Base-by-base conservation (phyloP, 2,113 vertebrate genomes). In the Oreocharis arfaki region DNA sequence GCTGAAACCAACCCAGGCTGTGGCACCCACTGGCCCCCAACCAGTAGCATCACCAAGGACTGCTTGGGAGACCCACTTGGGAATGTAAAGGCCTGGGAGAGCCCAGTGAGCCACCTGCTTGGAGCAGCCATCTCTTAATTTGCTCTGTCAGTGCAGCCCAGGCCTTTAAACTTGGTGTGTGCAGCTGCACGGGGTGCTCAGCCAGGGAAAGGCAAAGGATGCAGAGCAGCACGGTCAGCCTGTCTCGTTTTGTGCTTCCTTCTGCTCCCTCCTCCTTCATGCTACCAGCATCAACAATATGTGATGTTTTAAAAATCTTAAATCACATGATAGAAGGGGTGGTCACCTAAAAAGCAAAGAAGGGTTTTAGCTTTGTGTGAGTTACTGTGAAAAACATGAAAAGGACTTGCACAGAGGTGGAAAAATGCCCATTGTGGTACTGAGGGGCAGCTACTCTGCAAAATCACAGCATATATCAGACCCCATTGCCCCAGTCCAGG, bases 151-250 rank as follows among this genome's bases (percentile, higher is more conserved):
- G 23, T 16, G 60, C 70, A 82, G 55, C 30, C 52, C 37, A 70
- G 30, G n/a, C 28, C 23, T 42, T 74, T 5, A 35, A 74, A 52
- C 23, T 24, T 7, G 3, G 16, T 37, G 33, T 13, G 22, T 69
- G 55, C 27, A 73, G 3, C 26, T 33, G 27, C 46, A 20, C 0
- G 1, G n/a, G n/a, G 13, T 19, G 42, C 63, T 68, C 92, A 55
- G 35, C 0, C 3, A 49, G 24, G 35, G 19, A 24, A 63, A 6
- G 13, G 24, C 30, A 39, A 52, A 47, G 41, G 16, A 11, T 35
- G 37, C 2, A 10, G 55, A 30, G 41, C 20, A 79, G 52, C 26
- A 44, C 1, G 0, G 4, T 23, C 39, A 4, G 1, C 16, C n/a
- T 71, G 2, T 27, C 49, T n/a, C 27, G 11, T n/a, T 76, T 44